Conservation (phyloP, 2,113 vertebrate species). For the Dryoscopus gambensis region DNA sequence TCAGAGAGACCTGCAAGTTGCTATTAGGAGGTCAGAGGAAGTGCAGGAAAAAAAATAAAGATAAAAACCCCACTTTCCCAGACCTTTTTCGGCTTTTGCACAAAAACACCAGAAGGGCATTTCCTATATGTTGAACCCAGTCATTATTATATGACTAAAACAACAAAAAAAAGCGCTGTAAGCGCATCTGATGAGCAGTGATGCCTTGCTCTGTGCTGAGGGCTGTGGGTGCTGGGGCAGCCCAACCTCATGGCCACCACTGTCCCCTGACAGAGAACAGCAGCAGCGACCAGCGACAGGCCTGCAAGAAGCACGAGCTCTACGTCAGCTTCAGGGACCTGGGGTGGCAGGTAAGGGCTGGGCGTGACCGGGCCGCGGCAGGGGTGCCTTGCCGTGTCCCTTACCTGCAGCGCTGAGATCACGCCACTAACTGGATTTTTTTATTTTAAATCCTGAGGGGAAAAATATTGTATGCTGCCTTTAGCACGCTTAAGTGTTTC, state of each 20-base stretch:
- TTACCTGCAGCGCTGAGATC: background rate
- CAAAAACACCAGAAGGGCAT: background rate
- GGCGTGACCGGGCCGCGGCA: fast-evolving
- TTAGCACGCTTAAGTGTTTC: background rate
- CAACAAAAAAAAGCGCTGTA: fast-evolving
- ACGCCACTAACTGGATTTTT: background rate
- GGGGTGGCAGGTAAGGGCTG: constrained; percentile 89
- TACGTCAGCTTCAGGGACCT: constrained; percentile 97
- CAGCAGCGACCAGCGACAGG: constrained; percentile 90
- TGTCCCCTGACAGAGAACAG: constrained; percentile 80
- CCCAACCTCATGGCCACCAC: background rate
- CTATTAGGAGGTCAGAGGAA: background rate
- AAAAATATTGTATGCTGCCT: fast-evolving
- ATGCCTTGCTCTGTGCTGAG: background rate
- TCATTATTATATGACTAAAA: background rate
- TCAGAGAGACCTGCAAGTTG: background rate
- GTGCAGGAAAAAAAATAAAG: fast-evolving
- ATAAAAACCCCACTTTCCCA: background rate
- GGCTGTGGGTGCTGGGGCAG: background rate
- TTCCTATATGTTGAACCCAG: background rate
- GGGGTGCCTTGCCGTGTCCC: background rate
- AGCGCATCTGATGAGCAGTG: background rate
- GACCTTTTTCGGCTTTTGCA: background rate
- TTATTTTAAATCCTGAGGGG: background rate
- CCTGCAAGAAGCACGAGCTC: constrained; percentile 95